Percentiles rank a stretch among this genome's conserved stretches.
Conservation (phyloP, 2,113 vertebrate species). For the Sinocyclocheilus maitianheensis region DNA sequence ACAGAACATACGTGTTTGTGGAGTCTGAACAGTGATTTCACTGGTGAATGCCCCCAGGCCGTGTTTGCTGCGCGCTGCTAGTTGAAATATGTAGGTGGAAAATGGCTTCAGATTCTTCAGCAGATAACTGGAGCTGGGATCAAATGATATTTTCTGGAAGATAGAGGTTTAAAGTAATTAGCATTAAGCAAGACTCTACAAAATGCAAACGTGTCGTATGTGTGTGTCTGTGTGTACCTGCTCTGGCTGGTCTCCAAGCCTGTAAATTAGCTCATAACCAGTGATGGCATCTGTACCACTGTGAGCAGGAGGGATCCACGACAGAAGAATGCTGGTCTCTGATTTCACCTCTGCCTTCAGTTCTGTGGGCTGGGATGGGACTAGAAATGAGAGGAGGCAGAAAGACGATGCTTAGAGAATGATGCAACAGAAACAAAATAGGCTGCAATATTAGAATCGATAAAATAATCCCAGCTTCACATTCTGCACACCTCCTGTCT, state of each 20-base stretch:
- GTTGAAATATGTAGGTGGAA: slow-evolving; percentile 91
- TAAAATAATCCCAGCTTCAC: neutral
- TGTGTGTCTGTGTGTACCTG: slow-evolving; percentile 76
- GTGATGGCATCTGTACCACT: slow-evolving; percentile 87
- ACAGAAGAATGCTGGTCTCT: slow-evolving; percentile 93
- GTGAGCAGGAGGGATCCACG: slow-evolving; percentile 92
- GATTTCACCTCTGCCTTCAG: slow-evolving; percentile 97
- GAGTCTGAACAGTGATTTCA: slow-evolving; percentile 92
- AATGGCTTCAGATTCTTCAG: slow-evolving; percentile 94
- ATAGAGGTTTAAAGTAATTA: slow-evolving; percentile 11
- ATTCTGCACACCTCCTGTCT: slow-evolving; percentile 84
- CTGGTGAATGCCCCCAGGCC: slow-evolving; percentile 94
- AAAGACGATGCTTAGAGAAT: slow-evolving; percentile 15
- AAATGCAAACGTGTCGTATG: neutral
- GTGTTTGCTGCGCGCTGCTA: slow-evolving; percentile 92
- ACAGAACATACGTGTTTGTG: slow-evolving; percentile 95
- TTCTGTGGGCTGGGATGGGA: slow-evolving; percentile 94
- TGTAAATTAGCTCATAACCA: slow-evolving; percentile 91
- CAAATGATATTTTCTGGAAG: slow-evolving; percentile 87
- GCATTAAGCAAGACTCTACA: neutral
- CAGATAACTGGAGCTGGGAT: slow-evolving; percentile 86
- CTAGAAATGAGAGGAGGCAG: slow-evolving; percentile 65
- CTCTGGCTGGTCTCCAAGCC: slow-evolving; percentile 86
- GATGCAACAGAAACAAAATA: neutral
- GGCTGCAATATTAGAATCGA: slow-evolving; percentile 4